phyloP scores from a whole-genome alignment of 2,797 vertebrate genomes.

The Amphiprion clarkii region DNA sequence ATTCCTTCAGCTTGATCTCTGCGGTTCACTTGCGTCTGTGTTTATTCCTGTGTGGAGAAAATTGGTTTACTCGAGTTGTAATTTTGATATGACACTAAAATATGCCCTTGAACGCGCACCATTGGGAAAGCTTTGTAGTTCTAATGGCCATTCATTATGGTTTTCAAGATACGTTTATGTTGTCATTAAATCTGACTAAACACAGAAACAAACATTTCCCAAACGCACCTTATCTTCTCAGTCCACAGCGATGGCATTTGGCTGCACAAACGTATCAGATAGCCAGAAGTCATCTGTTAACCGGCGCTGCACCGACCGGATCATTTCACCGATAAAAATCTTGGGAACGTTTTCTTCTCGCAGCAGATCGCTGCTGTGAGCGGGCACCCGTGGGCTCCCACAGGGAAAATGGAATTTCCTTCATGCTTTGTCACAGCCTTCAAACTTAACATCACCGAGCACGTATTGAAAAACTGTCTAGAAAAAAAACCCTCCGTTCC shows the following conservation, averaged over 20 bases:
- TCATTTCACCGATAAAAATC: constrained; percentile 83
- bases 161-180: constrained; percentile 84
- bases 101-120: constrained; percentile 84
- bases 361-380: constrained; percentile 64
- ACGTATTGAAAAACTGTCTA: neutral
- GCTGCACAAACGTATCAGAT: constrained; percentile 70
- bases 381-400: constrained; percentile 56
- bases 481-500: neutral
- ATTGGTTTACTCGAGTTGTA: constrained; percentile 86
- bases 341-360: constrained; percentile 79
- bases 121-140: constrained; percentile 82
- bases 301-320: constrained; percentile 37
- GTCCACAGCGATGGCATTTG: constrained; percentile 64
- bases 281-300: constrained; percentile 53
- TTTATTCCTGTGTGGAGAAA: constrained; percentile 88
- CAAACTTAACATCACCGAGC: constrained; percentile 17
- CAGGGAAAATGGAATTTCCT: constrained; percentile 71
- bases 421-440: constrained; percentile 59
- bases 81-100: constrained; percentile 87
- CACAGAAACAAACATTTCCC: constrained; percentile 87
- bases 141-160: constrained; percentile 86
- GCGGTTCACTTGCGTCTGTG: constrained; percentile 84
- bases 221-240: constrained; percentile 80
- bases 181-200: constrained; percentile 80
- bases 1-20: constrained; percentile 85